A percentile compares a stretch with the other conserved stretches of the same genome.
These are phyloP conservation scores for Antennarius maculatus DNA, from an alignment of 2,797 vertebrate species.

Conservation along the genomic window DNA sequence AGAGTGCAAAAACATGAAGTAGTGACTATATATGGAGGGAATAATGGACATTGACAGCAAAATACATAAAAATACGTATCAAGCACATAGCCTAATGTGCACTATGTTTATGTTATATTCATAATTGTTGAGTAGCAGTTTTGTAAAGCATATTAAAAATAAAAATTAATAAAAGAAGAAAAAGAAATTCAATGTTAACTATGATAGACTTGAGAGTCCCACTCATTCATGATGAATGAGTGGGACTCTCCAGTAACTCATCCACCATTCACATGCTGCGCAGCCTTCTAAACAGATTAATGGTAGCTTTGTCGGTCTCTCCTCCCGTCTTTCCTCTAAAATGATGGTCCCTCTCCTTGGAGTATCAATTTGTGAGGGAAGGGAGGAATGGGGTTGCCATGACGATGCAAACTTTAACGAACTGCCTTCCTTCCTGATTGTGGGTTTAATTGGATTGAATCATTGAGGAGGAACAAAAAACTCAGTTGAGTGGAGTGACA, in stretches of 20 bases:
- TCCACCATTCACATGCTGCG: constrained; percentile 19
- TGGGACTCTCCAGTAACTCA: constrained; percentile 29
- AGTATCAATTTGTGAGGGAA: constrained; percentile 27
- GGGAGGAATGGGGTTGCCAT: constrained; percentile 47
- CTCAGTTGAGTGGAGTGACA: constrained; percentile 4
- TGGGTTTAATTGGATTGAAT: constrained; percentile 41
- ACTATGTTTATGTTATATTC: neutral
- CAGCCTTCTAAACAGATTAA: constrained; percentile 41
- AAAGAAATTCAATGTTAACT: constrained; percentile 11
- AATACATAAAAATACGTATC: constrained; percentile 9
- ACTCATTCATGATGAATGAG: constrained; percentile 17
- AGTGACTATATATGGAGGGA: constrained; percentile 69
- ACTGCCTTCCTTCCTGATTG: constrained; percentile 34
- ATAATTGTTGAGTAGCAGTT: constrained; percentile 1
- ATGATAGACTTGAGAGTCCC: neutral
- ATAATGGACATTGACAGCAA: constrained; percentile 19
- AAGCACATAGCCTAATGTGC: constrained; percentile 5
- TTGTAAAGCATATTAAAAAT: neutral
- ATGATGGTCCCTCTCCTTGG: neutral
- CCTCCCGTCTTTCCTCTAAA: constrained; percentile 15
- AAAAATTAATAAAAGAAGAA: neutral
- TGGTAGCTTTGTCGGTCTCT: constrained; percentile 25
- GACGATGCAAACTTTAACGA: constrained; percentile 44
- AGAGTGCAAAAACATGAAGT: constrained; percentile 49
- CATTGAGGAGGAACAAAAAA: constrained; percentile 38